Conservation (phyloP, 2,888 invertebrate species). For the Seira musarum region DNA sequence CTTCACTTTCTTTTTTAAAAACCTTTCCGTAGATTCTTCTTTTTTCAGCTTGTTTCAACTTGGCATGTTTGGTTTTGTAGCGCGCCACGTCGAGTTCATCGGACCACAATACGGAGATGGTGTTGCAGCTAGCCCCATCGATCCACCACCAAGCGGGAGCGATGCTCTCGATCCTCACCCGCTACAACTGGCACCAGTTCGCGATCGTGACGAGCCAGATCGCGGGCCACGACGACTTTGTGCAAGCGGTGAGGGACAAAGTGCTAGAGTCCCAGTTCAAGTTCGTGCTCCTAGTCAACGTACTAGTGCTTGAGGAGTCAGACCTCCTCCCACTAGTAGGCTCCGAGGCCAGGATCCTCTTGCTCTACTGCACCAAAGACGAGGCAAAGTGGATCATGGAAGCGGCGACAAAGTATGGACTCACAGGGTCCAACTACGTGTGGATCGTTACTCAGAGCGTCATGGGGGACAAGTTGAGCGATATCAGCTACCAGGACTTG, state of each 20-base stretch:
- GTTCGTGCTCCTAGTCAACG: constrained; percentile 77
- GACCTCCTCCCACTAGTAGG: constrained; percentile 88
- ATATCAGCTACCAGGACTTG: constrained; percentile 82
- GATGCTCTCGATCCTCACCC: constrained; percentile 93
- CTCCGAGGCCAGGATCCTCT: constrained; percentile 89
- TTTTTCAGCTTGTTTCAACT: background rate
- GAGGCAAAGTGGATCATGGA: constrained; percentile 88
- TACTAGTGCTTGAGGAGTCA: constrained; percentile 82
- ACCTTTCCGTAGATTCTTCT: background rate
- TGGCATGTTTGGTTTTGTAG: constrained; percentile 70
- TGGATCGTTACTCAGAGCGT: constrained; percentile 98
- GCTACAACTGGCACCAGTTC: constrained; percentile 98
- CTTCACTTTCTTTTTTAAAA: background rate
- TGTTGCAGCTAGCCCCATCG: constrained; percentile 95
- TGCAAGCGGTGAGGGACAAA: constrained; percentile 91
- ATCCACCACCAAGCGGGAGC: constrained; percentile 97
- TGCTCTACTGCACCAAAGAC: constrained; percentile 73
- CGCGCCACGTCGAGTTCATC: constrained; percentile 77
- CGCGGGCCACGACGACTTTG: constrained; percentile 96
- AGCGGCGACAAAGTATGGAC: constrained; percentile 81
- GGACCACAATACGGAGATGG: constrained; percentile 79
- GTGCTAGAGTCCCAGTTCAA: constrained; percentile 80
- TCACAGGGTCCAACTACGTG: constrained; percentile 93
- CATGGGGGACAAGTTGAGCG: constrained; percentile 74
- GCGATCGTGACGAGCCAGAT: constrained; percentile 94